A percentile compares a stretch with the other conserved stretches of the same genome.
Evolutionary conservation across 2,797 vertebrate species (phyloP).

Genomic region (Eulemur albifrons): DNA sequence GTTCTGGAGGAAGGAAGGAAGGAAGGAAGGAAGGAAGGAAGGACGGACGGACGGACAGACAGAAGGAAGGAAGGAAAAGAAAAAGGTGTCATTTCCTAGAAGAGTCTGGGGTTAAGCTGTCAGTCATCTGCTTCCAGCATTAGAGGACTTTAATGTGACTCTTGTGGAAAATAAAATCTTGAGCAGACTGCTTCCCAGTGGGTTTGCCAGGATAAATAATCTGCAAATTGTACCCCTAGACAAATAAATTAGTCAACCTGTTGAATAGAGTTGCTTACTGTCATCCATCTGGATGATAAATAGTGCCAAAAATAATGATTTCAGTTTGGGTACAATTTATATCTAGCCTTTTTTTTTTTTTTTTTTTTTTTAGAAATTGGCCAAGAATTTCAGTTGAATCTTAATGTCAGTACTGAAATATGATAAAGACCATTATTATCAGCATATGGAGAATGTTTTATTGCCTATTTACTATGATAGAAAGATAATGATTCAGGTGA

Average conservation of each 20-base stretch:
- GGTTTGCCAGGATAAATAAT: slow-evolving; percentile 55
- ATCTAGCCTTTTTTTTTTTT: slow-evolving; percentile 39
- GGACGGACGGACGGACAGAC: fast-evolving
- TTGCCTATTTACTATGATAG: neutral
- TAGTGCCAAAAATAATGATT: slow-evolving; percentile 32
- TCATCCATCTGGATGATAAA: slow-evolving; percentile 61
- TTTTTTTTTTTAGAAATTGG: neutral
- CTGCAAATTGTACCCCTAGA: slow-evolving; percentile 2
- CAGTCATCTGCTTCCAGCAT: neutral
- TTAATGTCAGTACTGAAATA: neutral
- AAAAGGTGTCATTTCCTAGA: neutral
- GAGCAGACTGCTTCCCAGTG: slow-evolving; percentile 52
- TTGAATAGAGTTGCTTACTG: slow-evolving; percentile 38
- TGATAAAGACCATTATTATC: neutral
- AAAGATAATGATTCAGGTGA: neutral
- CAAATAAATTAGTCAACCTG: slow-evolving; percentile 51
- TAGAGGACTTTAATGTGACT: slow-evolving; percentile 7
- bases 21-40: neutral
- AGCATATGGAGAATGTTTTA: neutral
- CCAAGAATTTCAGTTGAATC: neutral
- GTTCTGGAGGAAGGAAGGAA: neutral
- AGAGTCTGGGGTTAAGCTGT: neutral
- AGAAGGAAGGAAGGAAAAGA: fast-evolving
- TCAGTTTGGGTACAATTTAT: slow-evolving; percentile 27
- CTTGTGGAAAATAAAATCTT: slow-evolving; percentile 40